Percentiles rank a stretch among this genome's conserved stretches.
Evolutionary conservation across 2,797 vertebrate genomes (phyloP).

Genomic region (Microchirus variegatus): DNA sequence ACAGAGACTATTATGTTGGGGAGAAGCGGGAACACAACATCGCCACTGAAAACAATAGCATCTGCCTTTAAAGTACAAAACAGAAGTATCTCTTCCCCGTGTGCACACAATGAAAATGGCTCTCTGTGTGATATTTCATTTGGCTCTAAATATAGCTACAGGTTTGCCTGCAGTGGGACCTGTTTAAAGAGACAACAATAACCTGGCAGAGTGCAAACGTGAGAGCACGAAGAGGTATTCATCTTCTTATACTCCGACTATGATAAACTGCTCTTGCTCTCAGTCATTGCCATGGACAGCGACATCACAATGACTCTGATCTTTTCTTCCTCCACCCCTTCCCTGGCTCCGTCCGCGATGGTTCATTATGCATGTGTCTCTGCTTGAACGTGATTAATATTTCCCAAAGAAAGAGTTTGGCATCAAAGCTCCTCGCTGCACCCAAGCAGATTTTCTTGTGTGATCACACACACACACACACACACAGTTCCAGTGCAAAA

Average conservation of each 20-base stretch:
- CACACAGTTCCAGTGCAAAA: conserved; percentile 7
- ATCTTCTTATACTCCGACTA: conserved; percentile 47
- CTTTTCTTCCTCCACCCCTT: conserved; percentile 29
- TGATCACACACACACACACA: conserved; percentile 14
- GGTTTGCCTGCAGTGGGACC: conserved; percentile 58
- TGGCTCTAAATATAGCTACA: conserved; percentile 66
- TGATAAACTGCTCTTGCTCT: conserved; percentile 15
- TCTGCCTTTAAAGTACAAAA: conserved; percentile 30
- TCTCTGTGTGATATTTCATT: conserved; percentile 45
- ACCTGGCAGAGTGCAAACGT: conserved; percentile 49
- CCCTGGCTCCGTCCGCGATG: conserved; percentile 32
- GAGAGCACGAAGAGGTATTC: conserved; percentile 37
- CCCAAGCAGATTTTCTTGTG: conserved; percentile 17
- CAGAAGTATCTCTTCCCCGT: conserved; percentile 26
- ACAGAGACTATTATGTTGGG: conserved; percentile 38
- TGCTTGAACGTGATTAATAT: conserved; percentile 69
- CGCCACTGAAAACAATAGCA: conserved; percentile 53
- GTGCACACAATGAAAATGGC: conserved; percentile 34
- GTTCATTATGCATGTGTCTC: conserved; percentile 59
- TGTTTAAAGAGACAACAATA: conserved; percentile 64
- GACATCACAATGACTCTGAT: conserved; percentile 37
- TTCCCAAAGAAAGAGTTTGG: conserved; percentile 58
- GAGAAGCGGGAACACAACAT: conserved; percentile 49
- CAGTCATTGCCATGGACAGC: conserved; percentile 41
- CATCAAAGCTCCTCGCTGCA: conserved; percentile 56